Evolutionary conservation across 1,140 invertebrate genomes (phyloP), one percentile per base, ranked within the genome.

Genomic region (Homalodisca vitripennis): DNA sequence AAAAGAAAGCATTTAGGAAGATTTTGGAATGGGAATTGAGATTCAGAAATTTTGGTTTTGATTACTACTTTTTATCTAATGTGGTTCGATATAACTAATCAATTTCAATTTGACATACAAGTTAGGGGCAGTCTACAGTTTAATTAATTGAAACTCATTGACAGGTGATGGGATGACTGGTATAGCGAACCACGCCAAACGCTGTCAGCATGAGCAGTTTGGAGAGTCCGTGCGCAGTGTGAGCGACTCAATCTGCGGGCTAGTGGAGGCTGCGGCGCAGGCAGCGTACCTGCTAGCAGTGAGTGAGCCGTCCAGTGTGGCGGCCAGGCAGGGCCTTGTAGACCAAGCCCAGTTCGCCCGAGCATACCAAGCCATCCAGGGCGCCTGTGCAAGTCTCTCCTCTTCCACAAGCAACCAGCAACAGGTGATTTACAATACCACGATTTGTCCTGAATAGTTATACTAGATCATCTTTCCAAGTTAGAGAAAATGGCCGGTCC

Each of bases 201-300:
- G 91, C 71, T 90, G 89, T 0, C 92, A 97, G 72, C 88, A 92
- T 76, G 91, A 95, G 71, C 86, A 90, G 66, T 97, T 98, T 81
- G 89, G 91, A n/a, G 86, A 90, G 70, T 88, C 93, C 12, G 93
- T 98, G 0, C 86, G 88, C 69, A 88, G 87, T 51, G 95, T 95
- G 2, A 92, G 94, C 10, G 84, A 86, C 48, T 92, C 94, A 0
- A 94, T 98, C 51, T 96, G 94, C 78, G 93, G 92, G 0, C 80
- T 99, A 1, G 90, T 97, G n/a, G 95, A 99, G 82, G 92, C 93
- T 67, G 90, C 95, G 3, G 93, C 94, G 14, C 92, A 98, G 82
- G 92, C 95, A 22, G 95, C 95, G 0, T 99, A 98, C 77, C 79
- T 98, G 34, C 94, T 97, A 55, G 97, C 93, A 0, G 92, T 96